A percentile compares a stretch with the other conserved stretches of the same genome.
phyloP scores from a whole-genome alignment of 2,797 vertebrate genomes.

The Craterocephalus amniculus region DNA sequence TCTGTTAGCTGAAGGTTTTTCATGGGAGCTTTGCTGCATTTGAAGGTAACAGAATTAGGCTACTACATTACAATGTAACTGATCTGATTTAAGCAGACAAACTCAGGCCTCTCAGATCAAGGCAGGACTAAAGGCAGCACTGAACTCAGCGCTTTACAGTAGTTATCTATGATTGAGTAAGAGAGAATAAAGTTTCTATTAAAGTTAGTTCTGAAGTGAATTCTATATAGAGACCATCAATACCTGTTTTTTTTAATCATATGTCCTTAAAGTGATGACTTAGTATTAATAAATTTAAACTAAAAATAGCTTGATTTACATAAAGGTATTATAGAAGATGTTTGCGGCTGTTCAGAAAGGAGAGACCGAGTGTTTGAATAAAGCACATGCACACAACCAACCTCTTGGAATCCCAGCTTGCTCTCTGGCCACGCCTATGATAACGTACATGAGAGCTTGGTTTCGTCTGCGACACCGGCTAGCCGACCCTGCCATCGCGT shows the following conservation, averaged over 20 bases:
- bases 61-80: constrained; percentile 60
- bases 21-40: constrained; percentile 64
- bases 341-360: too few species aligned
- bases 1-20: constrained; percentile 64
- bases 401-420: too few species aligned
- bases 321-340: too few species aligned
- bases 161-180: constrained; percentile 29
- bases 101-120: constrained; percentile 31
- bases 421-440: too few species aligned
- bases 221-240: neutral
- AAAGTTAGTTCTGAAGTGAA: constrained; percentile 28
- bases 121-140: constrained; percentile 27
- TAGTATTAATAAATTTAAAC: neutral
- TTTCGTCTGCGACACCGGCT: too few species aligned
- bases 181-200: constrained; percentile 31
- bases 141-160: constrained; percentile 28
- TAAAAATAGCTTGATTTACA: neutral
- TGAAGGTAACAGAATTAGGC: constrained; percentile 55
- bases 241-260: neutral
- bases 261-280: neutral
- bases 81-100: constrained; percentile 65
- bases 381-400: too few species aligned
- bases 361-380: too few species aligned
- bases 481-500: too few species aligned
- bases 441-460: too few species aligned